A percentile compares a stretch with the other conserved stretches of the same genome.
phyloP scores from a whole-genome alignment of 2,888 invertebrate species.

The Conistra vaccinii region DNA sequence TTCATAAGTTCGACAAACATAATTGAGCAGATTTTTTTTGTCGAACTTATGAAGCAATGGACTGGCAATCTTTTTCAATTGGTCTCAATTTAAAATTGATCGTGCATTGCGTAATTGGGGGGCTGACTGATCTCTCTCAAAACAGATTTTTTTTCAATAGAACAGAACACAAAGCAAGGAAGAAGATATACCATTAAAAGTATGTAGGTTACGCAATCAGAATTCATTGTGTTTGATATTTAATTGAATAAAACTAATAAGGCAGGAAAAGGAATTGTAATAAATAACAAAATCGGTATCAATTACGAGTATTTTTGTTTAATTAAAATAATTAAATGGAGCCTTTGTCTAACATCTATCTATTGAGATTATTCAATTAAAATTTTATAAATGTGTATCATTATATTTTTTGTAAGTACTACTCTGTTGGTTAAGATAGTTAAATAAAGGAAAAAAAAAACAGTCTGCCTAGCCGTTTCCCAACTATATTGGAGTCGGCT shows the following conservation, averaged over 20 bases:
- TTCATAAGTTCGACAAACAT: too few relatives aligned
- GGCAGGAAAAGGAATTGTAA: conserved; percentile 39
- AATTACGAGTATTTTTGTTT: conserved; percentile 23
- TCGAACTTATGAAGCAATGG: too few relatives aligned
- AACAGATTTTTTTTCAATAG: not conserved
- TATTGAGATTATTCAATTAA: not conserved
- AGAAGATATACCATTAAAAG: not conserved
- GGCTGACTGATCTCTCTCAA: not conserved
- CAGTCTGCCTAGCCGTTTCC: too few relatives aligned
- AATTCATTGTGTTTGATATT: conserved; percentile 22
- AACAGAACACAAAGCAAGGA: conserved; percentile 10
- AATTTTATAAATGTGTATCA: not conserved
- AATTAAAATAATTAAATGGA: conserved; percentile 21
- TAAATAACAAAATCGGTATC: conserved; percentile 40
- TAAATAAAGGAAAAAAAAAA: too few relatives aligned
- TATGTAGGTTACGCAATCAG: not conserved
- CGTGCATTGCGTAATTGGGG: too few relatives aligned
- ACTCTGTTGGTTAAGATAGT: too few relatives aligned
- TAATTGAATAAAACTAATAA: conserved; percentile 27
- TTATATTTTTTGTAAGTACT: too few relatives aligned
- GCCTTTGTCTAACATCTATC: conserved; percentile 15
- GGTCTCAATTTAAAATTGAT: too few relatives aligned
- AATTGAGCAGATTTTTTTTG: too few relatives aligned
- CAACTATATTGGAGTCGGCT: too few relatives aligned
- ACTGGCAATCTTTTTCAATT: too few relatives aligned